Evolutionary conservation across 1,140 invertebrate genomes (phyloP).

Genomic region (Drosophila melanica): DNA sequence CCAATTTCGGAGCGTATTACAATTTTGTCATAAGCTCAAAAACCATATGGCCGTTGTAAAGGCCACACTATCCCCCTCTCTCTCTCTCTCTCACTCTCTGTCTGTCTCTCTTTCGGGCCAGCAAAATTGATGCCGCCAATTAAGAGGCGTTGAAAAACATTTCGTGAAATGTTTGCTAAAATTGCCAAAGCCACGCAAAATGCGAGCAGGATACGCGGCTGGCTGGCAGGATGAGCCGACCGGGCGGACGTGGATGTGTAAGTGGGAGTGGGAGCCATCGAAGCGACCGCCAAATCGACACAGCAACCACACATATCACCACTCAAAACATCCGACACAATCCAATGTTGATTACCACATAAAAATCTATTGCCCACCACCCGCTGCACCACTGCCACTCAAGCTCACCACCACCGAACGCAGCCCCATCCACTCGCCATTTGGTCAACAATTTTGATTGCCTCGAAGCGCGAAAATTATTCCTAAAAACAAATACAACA

Average conservation of each 20-base stretch:
- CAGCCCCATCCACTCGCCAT: slow-evolving; percentile 1
- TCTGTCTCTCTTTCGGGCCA: not conserved
- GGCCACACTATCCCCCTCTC: slow-evolving; percentile 13
- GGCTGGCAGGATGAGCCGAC: no score
- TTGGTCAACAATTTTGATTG: slow-evolving; percentile 74
- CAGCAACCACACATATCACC: slow-evolving; percentile 68
- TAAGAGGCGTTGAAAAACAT: slow-evolving; percentile 53
- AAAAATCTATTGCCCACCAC: slow-evolving; percentile 60
- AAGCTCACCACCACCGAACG: slow-evolving; percentile 48
- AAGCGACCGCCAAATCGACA: slow-evolving; percentile 31
- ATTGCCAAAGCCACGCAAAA: slow-evolving; percentile 36
- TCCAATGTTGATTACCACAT: slow-evolving; percentile 79
- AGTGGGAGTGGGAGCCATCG: not conserved
- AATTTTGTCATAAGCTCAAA: slow-evolving; percentile 43
- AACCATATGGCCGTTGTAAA: slow-evolving; percentile 15
- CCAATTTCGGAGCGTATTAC: slow-evolving; percentile 39
- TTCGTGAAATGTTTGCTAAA: slow-evolving; percentile 40
- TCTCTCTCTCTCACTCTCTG: not conserved
- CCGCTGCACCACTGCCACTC: not conserved
- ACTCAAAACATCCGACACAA: slow-evolving; percentile 72
- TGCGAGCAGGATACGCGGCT: not conserved
- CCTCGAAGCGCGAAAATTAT: slow-evolving; percentile 66
- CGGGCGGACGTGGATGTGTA: no score
- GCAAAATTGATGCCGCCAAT: slow-evolving; percentile 51
- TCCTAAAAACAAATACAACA: slow-evolving; percentile 63